A percentile compares a stretch with the other conserved stretches of the same genome.
Conservation (phyloP, 2,888 invertebrate genomes). For the Phasia obesa region DNA sequence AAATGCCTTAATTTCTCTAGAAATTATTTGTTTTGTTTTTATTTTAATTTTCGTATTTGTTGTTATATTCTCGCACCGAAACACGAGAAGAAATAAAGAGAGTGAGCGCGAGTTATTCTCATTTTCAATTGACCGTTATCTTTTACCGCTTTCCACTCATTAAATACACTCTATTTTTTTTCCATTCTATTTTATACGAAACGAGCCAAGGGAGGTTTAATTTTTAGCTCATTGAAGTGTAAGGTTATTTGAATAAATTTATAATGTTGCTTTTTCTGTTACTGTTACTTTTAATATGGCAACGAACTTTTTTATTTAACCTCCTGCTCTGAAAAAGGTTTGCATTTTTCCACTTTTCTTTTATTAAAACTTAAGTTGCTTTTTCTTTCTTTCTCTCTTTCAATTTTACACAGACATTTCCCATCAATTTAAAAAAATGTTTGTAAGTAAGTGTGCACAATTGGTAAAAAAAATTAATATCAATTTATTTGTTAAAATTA, state of each 20-base stretch:
- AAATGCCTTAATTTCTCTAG: conserved; percentile 35
- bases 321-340: conserved; percentile 59
- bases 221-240: conserved; percentile 55
- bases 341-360: conserved; percentile 40
- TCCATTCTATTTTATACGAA: conserved; percentile 11
- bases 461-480: conserved; percentile 61
- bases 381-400: conserved; percentile 41
- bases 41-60: conserved; percentile 63
- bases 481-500: conserved; percentile 48
- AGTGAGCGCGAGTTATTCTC: conserved; percentile 7
- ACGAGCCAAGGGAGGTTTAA: conserved; percentile 25
- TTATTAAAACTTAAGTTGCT: conserved; percentile 49
- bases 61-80: conserved; percentile 52
- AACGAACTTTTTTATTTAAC: conserved; percentile 63
- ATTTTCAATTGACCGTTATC: conserved; percentile 36
- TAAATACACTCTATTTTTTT: conserved; percentile 43
- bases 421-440: conserved; percentile 12
- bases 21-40: conserved; percentile 68
- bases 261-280: conserved; percentile 28
- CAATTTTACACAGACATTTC: conserved; percentile 62
- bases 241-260: conserved; percentile 58
- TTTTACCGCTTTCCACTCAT: conserved; percentile 53
- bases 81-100: conserved; percentile 36
- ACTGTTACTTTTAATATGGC: conserved; percentile 64
- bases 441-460: background rate